phyloP scores from a whole-genome alignment of 2,797 vertebrate genomes.

The Platyrinchus mystaceus region DNA sequence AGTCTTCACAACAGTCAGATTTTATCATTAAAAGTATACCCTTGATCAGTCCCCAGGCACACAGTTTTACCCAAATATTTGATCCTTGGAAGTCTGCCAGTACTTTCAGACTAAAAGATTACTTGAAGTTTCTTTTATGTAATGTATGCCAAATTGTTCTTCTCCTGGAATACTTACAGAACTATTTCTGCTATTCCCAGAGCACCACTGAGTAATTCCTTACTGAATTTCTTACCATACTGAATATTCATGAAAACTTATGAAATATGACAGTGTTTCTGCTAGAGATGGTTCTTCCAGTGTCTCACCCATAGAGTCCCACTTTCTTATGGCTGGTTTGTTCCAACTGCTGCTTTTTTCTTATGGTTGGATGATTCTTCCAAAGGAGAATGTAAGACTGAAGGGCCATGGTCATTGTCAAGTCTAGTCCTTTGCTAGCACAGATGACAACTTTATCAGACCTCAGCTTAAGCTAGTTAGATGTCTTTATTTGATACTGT shows the following conservation, averaged over 20 bases:
- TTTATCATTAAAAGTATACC: background rate
- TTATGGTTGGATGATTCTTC: background rate
- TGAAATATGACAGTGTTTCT: background rate
- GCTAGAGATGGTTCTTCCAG: background rate
- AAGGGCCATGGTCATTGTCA: background rate
- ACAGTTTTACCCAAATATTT: conserved; percentile 31
- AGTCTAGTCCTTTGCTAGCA: background rate
- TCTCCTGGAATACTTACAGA: conserved; percentile 15
- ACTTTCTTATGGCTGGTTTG: background rate
- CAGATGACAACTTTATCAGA: background rate
- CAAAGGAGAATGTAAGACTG: background rate
- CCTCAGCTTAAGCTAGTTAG: background rate
- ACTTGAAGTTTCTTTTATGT: conserved; percentile 33
- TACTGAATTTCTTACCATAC: background rate
- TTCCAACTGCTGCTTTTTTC: background rate
- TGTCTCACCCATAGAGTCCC: background rate
- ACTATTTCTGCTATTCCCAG: conserved; percentile 42
- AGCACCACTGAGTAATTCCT: conserved; percentile 29
- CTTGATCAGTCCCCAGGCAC: background rate
- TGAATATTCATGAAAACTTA: conserved; percentile 47
- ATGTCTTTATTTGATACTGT: background rate
- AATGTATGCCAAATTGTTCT: conserved; percentile 46
- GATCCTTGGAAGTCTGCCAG: background rate
- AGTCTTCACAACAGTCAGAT: background rate
- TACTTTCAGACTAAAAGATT: conserved; percentile 9